Percentiles rank a stretch among this genome's conserved stretches.
phyloP scores from a whole-genome alignment of 1,140 invertebrate species.

The Heliothis subflexa region DNA sequence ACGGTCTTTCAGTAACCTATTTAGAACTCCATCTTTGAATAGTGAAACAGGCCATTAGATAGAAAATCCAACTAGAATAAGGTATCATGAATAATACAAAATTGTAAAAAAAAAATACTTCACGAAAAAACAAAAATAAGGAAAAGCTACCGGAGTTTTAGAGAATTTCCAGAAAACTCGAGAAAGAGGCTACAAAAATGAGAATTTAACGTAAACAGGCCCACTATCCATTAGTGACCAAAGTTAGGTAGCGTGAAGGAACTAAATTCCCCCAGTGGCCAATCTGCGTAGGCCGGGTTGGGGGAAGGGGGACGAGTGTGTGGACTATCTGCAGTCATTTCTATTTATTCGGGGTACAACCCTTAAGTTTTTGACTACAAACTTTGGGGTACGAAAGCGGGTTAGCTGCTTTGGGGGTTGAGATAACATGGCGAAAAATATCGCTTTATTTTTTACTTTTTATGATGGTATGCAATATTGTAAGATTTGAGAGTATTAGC shows the following conservation, averaged over 20 bases:
- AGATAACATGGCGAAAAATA: not conserved
- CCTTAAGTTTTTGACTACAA: conserved; percentile 28
- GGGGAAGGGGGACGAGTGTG: not conserved
- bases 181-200: not conserved
- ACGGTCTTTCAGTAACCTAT: no score
- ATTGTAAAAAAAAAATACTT: no score
- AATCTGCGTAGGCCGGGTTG: conserved; percentile 39
- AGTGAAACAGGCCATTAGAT: not conserved
- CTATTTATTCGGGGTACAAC: conserved; percentile 28
- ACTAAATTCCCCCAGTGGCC: conserved; percentile 47
- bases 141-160: not conserved
- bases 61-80: not conserved
- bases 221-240: conserved; percentile 34
- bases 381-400: conserved; percentile 29
- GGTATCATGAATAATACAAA: no score
- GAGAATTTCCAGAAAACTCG: not conserved
- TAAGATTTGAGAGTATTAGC: no score
- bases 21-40: no score
- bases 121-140: no score
- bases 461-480: not conserved
- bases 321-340: conserved; percentile 16
- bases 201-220: conserved; percentile 35
- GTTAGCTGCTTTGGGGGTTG: not conserved
- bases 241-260: conserved; percentile 41
- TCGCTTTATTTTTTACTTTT: not conserved